Evolutionary conservation across 2,113 vertebrate genomes (phyloP).

Genomic region (Salvelinus fontinalis): DNA sequence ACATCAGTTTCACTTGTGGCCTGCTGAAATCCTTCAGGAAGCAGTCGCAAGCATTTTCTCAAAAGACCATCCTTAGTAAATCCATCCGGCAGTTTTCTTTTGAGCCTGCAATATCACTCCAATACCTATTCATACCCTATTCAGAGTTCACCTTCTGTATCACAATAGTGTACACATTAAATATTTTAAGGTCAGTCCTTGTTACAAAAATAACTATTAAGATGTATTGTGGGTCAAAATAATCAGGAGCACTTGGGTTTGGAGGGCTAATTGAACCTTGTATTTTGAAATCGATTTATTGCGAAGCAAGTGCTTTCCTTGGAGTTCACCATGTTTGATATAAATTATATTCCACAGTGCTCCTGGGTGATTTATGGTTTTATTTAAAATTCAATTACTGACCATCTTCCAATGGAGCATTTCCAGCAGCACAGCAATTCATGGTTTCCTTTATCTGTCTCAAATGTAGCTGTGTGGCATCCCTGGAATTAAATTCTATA

Average conservation of each 20-base stretch:
- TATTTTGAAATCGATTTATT: constrained; percentile 37
- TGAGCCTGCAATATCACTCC: too few relatives aligned
- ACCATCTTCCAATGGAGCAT: constrained; percentile 21
- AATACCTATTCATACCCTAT: too few relatives aligned
- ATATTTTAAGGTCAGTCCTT: neutral
- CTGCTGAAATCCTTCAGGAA: too few relatives aligned
- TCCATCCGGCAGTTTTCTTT: neutral
- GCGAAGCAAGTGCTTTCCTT: constrained; percentile 8
- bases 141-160: too few relatives aligned
- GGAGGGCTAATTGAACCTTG: constrained; percentile 30
- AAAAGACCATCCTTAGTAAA: too few relatives aligned
- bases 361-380: constrained; percentile 43
- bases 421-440: constrained; percentile 13
- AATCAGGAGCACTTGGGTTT: constrained; percentile 10
- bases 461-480: neutral
- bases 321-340: constrained; percentile 10
- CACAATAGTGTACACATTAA: too few relatives aligned
- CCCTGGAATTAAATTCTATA: too few relatives aligned
- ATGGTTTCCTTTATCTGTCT: constrained; percentile 13
- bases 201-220: neutral
- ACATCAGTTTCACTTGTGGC: too few relatives aligned
- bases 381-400: constrained; percentile 49
- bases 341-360: constrained; percentile 31
- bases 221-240: constrained; percentile 9
- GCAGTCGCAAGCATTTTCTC: too few relatives aligned